phyloP scores from a whole-genome alignment of 1,140 invertebrate genomes.

The Drosophila pseudoobscura region DNA sequence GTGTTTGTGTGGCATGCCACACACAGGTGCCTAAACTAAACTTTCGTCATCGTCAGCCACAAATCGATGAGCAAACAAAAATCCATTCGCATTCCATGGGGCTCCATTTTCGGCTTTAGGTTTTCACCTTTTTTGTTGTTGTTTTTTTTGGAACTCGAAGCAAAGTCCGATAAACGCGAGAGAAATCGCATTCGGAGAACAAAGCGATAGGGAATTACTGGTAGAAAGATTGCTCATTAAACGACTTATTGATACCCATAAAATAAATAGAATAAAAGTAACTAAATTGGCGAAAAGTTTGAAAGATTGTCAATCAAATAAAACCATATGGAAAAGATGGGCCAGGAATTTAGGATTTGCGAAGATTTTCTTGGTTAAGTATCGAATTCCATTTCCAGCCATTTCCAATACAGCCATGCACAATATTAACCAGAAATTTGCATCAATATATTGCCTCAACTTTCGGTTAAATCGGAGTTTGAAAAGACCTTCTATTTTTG shows the following conservation, averaged over 20 bases:
- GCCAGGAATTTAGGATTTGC: too few relatives aligned
- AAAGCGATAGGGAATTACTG: neutral
- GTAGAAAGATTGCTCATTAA: neutral
- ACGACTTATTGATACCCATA: neutral
- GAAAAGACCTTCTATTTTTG: too few relatives aligned
- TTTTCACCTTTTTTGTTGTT: neutral
- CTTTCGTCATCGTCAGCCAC: slow-evolving; percentile 65
- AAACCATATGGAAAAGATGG: too few relatives aligned
- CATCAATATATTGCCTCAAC: too few relatives aligned
- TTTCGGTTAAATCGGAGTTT: too few relatives aligned
- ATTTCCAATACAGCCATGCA: too few relatives aligned
- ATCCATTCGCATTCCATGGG: neutral
- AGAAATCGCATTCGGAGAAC: neutral
- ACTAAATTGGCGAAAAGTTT: neutral
- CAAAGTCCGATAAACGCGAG: neutral
- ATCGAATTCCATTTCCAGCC: too few relatives aligned
- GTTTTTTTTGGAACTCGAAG: neutral
- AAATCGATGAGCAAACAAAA: slow-evolving; percentile 63
- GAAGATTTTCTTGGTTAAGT: too few relatives aligned
- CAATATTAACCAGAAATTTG: too few relatives aligned
- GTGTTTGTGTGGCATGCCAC: slow-evolving; percentile 45
- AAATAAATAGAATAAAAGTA: too few relatives aligned
- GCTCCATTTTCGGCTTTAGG: slow-evolving; percentile 13
- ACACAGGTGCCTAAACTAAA: slow-evolving; percentile 66
- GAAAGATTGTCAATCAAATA: too few relatives aligned